Conservation (phyloP, 1,140 invertebrate genomes). For the Steinernema feltiae region DNA sequence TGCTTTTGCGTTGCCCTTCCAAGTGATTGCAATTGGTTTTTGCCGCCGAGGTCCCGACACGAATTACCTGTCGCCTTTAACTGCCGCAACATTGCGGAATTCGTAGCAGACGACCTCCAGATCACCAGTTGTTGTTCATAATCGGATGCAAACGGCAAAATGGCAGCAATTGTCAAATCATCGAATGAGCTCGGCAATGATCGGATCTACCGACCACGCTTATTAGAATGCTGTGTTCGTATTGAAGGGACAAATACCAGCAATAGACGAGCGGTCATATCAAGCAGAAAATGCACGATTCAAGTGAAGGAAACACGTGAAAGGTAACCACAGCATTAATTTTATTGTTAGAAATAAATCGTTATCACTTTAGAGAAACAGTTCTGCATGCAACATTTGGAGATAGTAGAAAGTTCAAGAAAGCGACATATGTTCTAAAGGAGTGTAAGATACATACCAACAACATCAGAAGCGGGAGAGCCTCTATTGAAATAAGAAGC, state of each 20-base stretch:
- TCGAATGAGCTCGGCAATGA: too few species aligned
- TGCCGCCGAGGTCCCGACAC: too few species aligned
- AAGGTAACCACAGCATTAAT: not conserved
- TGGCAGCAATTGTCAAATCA: too few species aligned
- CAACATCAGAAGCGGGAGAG: slow-evolving; percentile 21
- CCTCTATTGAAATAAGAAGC: slow-evolving; percentile 23
- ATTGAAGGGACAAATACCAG: not conserved
- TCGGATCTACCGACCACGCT: too few species aligned
- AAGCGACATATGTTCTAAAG: slow-evolving; percentile 16
- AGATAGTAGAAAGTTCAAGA: not conserved
- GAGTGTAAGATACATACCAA: slow-evolving; percentile 21
- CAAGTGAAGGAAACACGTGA: not conserved
- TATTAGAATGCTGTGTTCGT: not conserved
- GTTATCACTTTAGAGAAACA: slow-evolving; percentile 16
- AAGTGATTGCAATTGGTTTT: too few species aligned
- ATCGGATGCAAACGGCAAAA: too few species aligned
- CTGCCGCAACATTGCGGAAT: too few species aligned
- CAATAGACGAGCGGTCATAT: not conserved
- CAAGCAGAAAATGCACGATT: not conserved
- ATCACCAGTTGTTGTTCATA: too few species aligned
- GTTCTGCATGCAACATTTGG: slow-evolving; percentile 22
- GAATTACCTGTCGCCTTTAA: too few species aligned
- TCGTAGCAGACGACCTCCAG: too few species aligned
- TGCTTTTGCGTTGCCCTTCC: too few species aligned
- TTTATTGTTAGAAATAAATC: not conserved